A percentile compares a stretch with the other conserved stretches of the same genome.
These are phyloP conservation scores for Crambe crambe DNA, from an alignment of 37 sponge, comb jelly and placozoan species.

Conservation along the genomic window DNA sequence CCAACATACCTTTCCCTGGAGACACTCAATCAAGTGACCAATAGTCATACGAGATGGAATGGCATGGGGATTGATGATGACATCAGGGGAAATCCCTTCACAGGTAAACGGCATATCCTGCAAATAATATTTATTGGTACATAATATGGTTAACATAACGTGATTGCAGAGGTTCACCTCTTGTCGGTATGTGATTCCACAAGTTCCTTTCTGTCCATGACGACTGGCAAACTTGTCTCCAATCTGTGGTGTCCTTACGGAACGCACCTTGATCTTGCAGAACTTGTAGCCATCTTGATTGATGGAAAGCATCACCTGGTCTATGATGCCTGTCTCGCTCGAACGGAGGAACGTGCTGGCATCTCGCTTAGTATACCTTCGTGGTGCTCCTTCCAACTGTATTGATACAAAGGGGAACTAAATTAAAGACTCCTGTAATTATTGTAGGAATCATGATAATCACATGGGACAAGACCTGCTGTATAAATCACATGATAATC, in stretches of 20 bases:
- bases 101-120: slow-evolving; percentile 99
- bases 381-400: slow-evolving; percentile 84
- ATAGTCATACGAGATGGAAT: slow-evolving; percentile 99
- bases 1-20: slow-evolving; percentile 97
- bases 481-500: slow-evolving; percentile 1
- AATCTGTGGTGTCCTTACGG: slow-evolving; percentile 96
- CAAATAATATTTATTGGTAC: not conserved
- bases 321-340: slow-evolving; percentile 96
- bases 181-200: slow-evolving; percentile 96
- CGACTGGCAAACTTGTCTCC: slow-evolving; percentile 99
- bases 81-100: slow-evolving; percentile 96
- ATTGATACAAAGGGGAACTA: not conserved
- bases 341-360: slow-evolving; percentile 93
- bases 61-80: slow-evolving; percentile 99
- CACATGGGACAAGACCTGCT: not conserved
- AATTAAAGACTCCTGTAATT: not conserved
- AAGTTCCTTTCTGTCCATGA: slow-evolving; percentile 99
- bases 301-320: slow-evolving; percentile 97
- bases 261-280: slow-evolving; percentile 95
- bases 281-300: slow-evolving; percentile 99
- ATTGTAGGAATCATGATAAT: too few relatives aligned
- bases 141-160: too few relatives aligned
- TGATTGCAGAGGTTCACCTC: slow-evolving; percentile 82
- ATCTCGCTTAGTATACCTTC: slow-evolving; percentile 89
- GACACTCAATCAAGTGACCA: slow-evolving; percentile 98